Evolutionary conservation across 1,140 invertebrate species (phyloP).

Genomic region (Trachymyrmex septentrionalis): DNA sequence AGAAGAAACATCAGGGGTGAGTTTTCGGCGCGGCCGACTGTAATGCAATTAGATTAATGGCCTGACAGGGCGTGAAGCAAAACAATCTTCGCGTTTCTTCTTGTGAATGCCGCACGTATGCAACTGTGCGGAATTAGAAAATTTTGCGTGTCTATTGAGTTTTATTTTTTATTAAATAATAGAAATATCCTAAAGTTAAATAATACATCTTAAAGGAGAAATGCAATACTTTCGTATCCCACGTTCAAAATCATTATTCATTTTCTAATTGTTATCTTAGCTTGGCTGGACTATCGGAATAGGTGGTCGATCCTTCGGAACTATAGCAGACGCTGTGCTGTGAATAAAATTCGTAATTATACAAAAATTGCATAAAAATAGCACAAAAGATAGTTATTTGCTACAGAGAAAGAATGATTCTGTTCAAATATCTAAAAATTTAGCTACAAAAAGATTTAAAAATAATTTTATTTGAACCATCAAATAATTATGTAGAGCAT

Average conservation of each 20-base stretch:
- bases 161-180: slow-evolving; percentile 20
- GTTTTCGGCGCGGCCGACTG: background rate
- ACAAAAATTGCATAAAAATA: background rate
- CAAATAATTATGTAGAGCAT: too few species aligned
- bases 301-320: slow-evolving; percentile 71
- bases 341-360: slow-evolving; percentile 12
- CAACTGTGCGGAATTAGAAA: background rate
- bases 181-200: slow-evolving; percentile 15
- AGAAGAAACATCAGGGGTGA: background rate
- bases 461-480: too few species aligned
- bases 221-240: background rate
- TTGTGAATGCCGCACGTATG: background rate
- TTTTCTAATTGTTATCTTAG: slow-evolving; percentile 54
- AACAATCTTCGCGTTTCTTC: slow-evolving; percentile 34
- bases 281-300: slow-evolving; percentile 60
- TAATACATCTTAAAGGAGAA: slow-evolving; percentile 5
- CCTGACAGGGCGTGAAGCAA: background rate
- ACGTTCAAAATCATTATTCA: background rate
- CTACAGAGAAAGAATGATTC: too few species aligned
- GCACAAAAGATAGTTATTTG: background rate
- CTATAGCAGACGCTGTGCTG: slow-evolving; percentile 67
- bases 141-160: background rate
- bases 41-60: slow-evolving; percentile 48
- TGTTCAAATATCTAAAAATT: too few species aligned
- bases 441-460: too few species aligned